Percentiles rank a stretch among this genome's conserved stretches.
Evolutionary conservation across 1,140 invertebrate genomes (phyloP).

Genomic region (Gonatopus flavifemur): DNA sequence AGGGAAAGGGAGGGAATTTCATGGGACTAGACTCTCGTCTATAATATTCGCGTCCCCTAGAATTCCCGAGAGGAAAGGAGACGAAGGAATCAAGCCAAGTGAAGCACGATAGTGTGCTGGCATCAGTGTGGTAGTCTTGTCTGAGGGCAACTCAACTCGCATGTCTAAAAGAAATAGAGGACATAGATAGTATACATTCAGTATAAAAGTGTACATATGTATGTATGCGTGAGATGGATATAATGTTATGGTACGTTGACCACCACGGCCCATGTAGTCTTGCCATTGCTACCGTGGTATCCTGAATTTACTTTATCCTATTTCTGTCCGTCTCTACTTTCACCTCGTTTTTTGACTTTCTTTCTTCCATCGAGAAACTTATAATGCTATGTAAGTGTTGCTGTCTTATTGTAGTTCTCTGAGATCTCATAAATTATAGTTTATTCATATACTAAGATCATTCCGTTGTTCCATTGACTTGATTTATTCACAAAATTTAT

Average conservation of each 20-base stretch:
- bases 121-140: too few relatives aligned
- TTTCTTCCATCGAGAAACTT: constrained; percentile 10
- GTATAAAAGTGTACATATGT: too few relatives aligned
- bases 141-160: constrained; percentile 32
- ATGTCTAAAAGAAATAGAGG: constrained; percentile 42
- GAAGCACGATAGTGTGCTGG: constrained; percentile 26
- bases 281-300: constrained; percentile 32
- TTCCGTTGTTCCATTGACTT: too few relatives aligned
- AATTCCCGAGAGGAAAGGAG: constrained; percentile 9
- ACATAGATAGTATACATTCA: constrained; percentile 32
- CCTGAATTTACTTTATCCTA: constrained; percentile 34
- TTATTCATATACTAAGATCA: too few relatives aligned
- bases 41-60: too few relatives aligned
- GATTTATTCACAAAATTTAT: too few relatives aligned
- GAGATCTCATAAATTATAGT: too few relatives aligned
- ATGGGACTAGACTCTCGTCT: too few relatives aligned
- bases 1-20: too few relatives aligned
- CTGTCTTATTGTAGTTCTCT: too few relatives aligned
- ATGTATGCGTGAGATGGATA: constrained; percentile 45
- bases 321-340: constrained; percentile 15
- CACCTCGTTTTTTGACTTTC: constrained; percentile 31
- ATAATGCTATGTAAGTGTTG: too few relatives aligned
- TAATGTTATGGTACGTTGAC: constrained; percentile 53
- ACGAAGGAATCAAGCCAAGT: constrained; percentile 31
- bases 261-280: constrained; percentile 41